Evolutionary conservation across 2,113 vertebrate genomes (phyloP).

Genomic region (Epinephelus lanceolatus): DNA sequence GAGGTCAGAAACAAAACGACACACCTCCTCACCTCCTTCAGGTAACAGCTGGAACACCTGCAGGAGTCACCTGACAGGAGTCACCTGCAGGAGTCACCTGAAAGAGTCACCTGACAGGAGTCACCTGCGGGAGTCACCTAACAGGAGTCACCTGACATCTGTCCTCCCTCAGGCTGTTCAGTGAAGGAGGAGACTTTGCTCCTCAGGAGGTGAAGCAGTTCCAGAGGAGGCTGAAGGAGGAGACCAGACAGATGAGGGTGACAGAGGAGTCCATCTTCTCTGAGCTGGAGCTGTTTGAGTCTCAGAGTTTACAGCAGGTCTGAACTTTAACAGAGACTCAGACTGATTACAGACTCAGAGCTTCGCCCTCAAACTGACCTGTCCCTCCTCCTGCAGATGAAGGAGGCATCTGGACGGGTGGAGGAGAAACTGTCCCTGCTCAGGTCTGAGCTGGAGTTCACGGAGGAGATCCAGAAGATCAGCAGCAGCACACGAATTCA

Average conservation of each 20-base stretch:
- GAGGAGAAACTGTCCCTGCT: conserved; percentile 61
- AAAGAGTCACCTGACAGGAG: too few relatives aligned
- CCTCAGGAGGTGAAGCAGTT: conserved; percentile 59
- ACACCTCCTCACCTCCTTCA: conserved; percentile 61
- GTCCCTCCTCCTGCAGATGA: conserved; percentile 54
- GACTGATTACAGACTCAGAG: too few relatives aligned
- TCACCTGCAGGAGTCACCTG: too few relatives aligned
- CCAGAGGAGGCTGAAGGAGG: conserved; percentile 49
- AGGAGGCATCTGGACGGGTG: conserved; percentile 12
- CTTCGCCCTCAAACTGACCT: too few relatives aligned
- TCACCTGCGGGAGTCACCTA: too few relatives aligned
- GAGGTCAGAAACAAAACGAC: conserved; percentile 12
- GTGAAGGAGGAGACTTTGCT: conserved; percentile 69
- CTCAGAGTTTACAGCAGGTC: conserved; percentile 64
- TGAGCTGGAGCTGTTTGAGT: conserved; percentile 56
- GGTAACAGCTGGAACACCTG: conserved; percentile 41
- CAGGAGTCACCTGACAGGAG: too few relatives aligned
- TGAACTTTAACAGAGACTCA: background rate
- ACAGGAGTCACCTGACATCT: too few relatives aligned
- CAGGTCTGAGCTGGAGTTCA: conserved; percentile 56
- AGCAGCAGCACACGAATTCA: conserved; percentile 45
- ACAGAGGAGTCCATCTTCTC: conserved; percentile 44
- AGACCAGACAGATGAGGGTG: conserved; percentile 34
- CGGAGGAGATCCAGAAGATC: conserved; percentile 22
- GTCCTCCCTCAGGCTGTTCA: conserved; percentile 64